These are phyloP conservation scores for Andrena camellia DNA, from an alignment of 2,888 invertebrate genomes.

Conservation along the genomic window DNA sequence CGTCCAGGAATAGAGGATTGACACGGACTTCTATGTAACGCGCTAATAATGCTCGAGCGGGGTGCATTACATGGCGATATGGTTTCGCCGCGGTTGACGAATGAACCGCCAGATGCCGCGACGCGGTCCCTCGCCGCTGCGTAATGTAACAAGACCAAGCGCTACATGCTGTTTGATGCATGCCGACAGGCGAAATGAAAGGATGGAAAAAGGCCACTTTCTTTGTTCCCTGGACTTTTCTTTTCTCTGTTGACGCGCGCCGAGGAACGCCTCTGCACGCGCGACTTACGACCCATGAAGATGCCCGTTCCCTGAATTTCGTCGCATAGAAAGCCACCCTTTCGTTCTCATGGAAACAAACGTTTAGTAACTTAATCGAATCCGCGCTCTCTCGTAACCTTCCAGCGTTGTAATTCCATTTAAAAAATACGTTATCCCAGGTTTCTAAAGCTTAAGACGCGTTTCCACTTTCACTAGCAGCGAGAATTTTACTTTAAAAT, in stretches of 20 bases:
- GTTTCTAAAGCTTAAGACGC: background rate
- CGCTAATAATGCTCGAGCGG: background rate
- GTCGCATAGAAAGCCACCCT: too few relatives aligned
- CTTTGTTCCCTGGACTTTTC: conserved; percentile 16
- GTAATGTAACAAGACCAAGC: conserved; percentile 26
- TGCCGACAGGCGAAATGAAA: conserved; percentile 28
- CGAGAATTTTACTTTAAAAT: background rate
- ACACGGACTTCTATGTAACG: background rate
- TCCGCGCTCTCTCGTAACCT: too few relatives aligned
- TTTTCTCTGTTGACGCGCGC: background rate
- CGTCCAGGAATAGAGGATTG: too few relatives aligned
- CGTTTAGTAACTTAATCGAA: too few relatives aligned
- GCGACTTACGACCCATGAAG: too few relatives aligned
- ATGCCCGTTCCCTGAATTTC: too few relatives aligned
- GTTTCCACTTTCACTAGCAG: conserved; percentile 27
- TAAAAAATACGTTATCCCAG: background rate
- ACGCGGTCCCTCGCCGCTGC: background rate
- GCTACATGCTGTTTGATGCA: conserved; percentile 21
- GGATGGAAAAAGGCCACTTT: conserved; percentile 7
- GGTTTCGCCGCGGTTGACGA: conserved; percentile 9
- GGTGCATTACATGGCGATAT: conserved; percentile 6
- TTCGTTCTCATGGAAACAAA: too few relatives aligned
- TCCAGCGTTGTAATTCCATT: too few relatives aligned
- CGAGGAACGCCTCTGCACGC: too few relatives aligned
- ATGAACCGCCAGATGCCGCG: conserved; percentile 38